Conservation (phyloP, 2,113 vertebrate genomes). For the Melierax canorus region DNA sequence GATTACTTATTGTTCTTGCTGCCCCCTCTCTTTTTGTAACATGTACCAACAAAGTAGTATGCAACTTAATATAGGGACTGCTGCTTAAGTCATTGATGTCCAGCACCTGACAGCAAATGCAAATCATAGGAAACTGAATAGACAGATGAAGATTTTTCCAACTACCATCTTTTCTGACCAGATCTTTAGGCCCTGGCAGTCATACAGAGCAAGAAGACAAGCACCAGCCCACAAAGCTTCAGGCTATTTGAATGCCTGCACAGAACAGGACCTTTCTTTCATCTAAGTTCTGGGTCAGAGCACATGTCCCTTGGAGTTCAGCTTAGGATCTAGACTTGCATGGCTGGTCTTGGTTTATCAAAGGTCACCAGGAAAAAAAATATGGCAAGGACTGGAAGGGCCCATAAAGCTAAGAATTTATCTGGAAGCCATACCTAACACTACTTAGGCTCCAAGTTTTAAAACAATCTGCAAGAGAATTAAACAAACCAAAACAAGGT, state of each 20-base stretch:
- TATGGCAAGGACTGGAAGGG: neutral
- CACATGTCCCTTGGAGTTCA: neutral
- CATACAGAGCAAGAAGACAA: neutral
- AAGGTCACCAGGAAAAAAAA: neutral
- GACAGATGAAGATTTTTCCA: neutral
- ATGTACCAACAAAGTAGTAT: accelerated
- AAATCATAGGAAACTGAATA: neutral
- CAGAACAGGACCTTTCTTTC: neutral
- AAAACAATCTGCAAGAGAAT: neutral
- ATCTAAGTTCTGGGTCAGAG: neutral
- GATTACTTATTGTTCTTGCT: neutral
- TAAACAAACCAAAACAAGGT: neutral
- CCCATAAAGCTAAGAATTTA: neutral
- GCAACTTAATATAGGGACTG: neutral
- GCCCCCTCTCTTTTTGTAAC: neutral
- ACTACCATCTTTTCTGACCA: neutral
- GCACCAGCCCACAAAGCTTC: neutral
- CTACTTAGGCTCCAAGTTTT: neutral
- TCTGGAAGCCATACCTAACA: neutral
- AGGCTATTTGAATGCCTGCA: neutral
- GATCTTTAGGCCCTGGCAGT: neutral
- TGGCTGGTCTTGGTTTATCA: neutral
- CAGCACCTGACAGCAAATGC: neutral
- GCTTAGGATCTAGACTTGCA: neutral
- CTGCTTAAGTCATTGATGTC: neutral